A percentile compares a stretch with the other conserved stretches of the same genome.
Evolutionary conservation across 2,797 vertebrate species (phyloP).

Genomic region (Malacoctenus gilli): DNA sequence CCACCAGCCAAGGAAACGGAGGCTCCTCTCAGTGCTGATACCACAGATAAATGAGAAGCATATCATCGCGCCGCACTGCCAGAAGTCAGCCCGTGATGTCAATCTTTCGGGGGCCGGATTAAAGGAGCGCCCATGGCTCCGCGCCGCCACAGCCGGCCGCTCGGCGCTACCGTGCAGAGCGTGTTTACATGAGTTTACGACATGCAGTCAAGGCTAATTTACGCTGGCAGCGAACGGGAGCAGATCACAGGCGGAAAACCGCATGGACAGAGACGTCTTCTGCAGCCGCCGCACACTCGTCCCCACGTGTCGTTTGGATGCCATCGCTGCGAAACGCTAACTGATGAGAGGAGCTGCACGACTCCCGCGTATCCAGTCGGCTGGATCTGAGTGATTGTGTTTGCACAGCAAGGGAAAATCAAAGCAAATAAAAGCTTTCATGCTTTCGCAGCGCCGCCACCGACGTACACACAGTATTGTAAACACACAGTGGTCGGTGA

Average conservation of each 20-base stretch:
- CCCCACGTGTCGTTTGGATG: too few species aligned
- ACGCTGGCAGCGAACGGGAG: slow-evolving; percentile 9
- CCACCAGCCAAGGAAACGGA: slow-evolving; percentile 74
- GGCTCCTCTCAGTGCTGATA: slow-evolving; percentile 66
- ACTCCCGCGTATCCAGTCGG: too few species aligned
- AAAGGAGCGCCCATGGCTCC: slow-evolving; percentile 12
- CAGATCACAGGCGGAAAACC: slow-evolving; percentile 11
- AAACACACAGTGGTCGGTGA: too few species aligned
- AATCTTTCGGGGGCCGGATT: slow-evolving; percentile 22
- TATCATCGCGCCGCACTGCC: slow-evolving; percentile 46
- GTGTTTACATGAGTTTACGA: slow-evolving; percentile 32
- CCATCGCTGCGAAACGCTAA: too few species aligned
- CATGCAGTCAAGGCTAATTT: slow-evolving; percentile 29
- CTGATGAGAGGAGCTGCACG: too few species aligned
- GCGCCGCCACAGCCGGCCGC: slow-evolving; percentile 9
- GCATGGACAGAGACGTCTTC: too few species aligned
- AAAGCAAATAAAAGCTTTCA: too few species aligned
- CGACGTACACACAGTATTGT: too few species aligned
- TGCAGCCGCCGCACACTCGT: too few species aligned
- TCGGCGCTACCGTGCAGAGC: slow-evolving; percentile 13
- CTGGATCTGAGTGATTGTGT: too few species aligned
- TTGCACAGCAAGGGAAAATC: too few species aligned
- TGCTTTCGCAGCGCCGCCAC: too few species aligned
- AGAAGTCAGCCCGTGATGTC: slow-evolving; percentile 54
- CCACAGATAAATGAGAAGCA: slow-evolving; percentile 72